Conservation (phyloP, 2,797 vertebrate species). For the Synanceia verrucosa region DNA sequence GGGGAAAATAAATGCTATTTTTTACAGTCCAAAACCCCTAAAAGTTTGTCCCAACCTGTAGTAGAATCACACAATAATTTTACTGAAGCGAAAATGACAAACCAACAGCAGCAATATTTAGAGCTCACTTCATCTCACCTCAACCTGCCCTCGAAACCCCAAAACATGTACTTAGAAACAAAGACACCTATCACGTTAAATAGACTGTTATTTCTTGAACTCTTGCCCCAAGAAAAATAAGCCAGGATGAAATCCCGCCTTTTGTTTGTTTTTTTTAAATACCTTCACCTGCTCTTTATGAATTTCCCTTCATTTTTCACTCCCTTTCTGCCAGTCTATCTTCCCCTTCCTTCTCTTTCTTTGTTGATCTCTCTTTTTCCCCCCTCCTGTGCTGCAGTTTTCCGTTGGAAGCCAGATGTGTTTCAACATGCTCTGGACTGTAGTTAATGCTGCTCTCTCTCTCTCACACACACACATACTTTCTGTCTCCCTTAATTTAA, state of each 20-base stretch:
- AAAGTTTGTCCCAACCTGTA: neutral
- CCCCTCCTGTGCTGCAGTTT: slow-evolving; percentile 33
- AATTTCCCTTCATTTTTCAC: slow-evolving; percentile 11
- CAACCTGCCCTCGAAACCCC: neutral
- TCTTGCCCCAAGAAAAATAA: slow-evolving; percentile 35
- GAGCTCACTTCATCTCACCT: neutral
- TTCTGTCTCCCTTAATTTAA: slow-evolving; percentile 30
- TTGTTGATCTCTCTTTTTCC: slow-evolving; percentile 4
- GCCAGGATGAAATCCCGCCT: slow-evolving; percentile 10
- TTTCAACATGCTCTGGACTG: slow-evolving; percentile 86
- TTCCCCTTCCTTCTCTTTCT: neutral
- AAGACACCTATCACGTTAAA: slow-evolving; percentile 31
- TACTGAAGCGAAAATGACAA: neutral
- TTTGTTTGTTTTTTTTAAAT: neutral
- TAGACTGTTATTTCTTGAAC: slow-evolving; percentile 45
- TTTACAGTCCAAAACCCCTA: neutral
- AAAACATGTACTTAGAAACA: slow-evolving; percentile 6
- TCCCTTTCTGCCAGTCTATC: neutral
- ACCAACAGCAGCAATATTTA: neutral
- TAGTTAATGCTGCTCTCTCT: slow-evolving; percentile 26
- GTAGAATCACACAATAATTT: neutral
- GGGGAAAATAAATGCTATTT: neutral
- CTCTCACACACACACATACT: slow-evolving; percentile 12
- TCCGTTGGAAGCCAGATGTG: slow-evolving; percentile 82
- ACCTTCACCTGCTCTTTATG: slow-evolving; percentile 36